phyloP scores from a whole-genome alignment of 2,888 invertebrate genomes.

The Epinotia nisella region DNA sequence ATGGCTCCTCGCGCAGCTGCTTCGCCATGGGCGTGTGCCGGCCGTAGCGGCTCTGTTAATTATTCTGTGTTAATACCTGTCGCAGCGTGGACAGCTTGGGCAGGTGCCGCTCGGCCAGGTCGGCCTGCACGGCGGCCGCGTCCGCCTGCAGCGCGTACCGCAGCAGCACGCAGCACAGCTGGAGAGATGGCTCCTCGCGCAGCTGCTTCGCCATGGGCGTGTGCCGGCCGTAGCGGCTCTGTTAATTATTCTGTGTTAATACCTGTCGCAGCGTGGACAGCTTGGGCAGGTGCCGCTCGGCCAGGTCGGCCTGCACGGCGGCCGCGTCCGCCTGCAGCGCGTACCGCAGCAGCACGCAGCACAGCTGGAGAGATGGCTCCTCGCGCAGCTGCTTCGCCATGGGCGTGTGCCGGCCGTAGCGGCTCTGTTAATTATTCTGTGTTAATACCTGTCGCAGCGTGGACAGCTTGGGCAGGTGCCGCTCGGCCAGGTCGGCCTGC shows the following conservation, averaged over 20 bases:
- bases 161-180: conserved; percentile 94
- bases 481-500: conserved; percentile 92
- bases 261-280: conserved; percentile 95
- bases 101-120: conserved; percentile 92
- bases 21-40: conserved; percentile 94
- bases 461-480: conserved; percentile 94
- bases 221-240: conserved; percentile 89
- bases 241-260: too few species aligned
- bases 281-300: conserved; percentile 93
- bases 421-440: conserved; percentile 66
- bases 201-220: conserved; percentile 95
- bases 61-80: too few species aligned
- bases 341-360: conserved; percentile 94
- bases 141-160: conserved; percentile 92
- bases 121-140: conserved; percentile 91
- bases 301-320: conserved; percentile 92
- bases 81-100: conserved; percentile 94
- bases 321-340: conserved; percentile 90
- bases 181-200: conserved; percentile 98
- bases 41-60: conserved; percentile 87
- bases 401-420: conserved; percentile 94
- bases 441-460: conserved; percentile 95
- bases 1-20: conserved; percentile 97
- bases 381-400: conserved; percentile 96
- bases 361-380: conserved; percentile 97